Evolutionary conservation across 1,140 invertebrate genomes (phyloP).

Genomic region (Liolophura sinensis): DNA sequence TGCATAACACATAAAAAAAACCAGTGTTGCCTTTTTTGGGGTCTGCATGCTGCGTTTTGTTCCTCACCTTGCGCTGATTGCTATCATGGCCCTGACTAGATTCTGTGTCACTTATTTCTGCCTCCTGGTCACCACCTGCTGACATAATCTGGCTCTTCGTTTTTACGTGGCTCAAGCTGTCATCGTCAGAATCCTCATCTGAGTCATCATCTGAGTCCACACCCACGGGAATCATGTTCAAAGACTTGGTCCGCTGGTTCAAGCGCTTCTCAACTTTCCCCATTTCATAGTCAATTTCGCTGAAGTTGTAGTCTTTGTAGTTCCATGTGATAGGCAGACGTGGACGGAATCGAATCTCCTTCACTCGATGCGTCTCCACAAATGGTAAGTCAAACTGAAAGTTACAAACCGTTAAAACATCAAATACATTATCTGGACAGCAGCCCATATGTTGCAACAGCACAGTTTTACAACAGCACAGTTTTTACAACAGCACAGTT

Average conservation of each 20-base stretch:
- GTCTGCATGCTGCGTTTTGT: no score
- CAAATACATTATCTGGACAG: no score
- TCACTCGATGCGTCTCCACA: conserved; percentile 41
- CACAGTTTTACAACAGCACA: no score
- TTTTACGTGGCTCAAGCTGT: conserved; percentile 14
- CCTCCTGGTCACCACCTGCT: neutral
- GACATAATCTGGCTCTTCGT: conserved; percentile 21
- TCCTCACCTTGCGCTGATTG: no score
- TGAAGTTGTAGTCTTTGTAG: conserved; percentile 41
- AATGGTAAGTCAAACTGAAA: conserved; percentile 53
- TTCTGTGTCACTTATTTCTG: neutral
- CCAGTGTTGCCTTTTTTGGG: no score
- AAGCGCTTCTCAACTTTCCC: conserved; percentile 15
- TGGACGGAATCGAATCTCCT: conserved; percentile 47
- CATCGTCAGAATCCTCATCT: conserved; percentile 11
- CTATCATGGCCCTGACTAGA: neutral
- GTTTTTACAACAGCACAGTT: no score
- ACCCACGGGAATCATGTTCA: conserved; percentile 19
- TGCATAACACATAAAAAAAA: conserved; percentile 4
- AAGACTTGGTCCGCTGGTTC: conserved; percentile 5
- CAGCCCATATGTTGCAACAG: no score
- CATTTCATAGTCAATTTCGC: conserved; percentile 47
- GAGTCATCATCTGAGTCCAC: conserved; percentile 12
- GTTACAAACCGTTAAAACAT: conserved; percentile 8
- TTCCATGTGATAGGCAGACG: conserved; percentile 43